Evolutionary conservation across 2,888 invertebrate genomes (phyloP).

Genomic region (Cephus pulcher): DNA sequence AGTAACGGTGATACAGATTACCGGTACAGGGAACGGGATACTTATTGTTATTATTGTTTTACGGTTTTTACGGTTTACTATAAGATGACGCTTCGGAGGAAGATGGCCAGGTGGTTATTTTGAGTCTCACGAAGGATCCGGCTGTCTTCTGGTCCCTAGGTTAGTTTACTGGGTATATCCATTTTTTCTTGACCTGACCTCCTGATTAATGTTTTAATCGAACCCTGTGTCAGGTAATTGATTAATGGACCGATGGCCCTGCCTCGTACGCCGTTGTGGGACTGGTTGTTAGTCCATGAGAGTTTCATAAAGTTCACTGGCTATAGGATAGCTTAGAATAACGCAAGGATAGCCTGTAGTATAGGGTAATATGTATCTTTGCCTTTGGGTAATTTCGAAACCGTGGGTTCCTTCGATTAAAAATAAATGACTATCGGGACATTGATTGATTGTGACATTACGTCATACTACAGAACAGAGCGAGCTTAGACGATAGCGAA

Average conservation of each 20-base stretch:
- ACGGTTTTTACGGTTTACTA: too few species aligned
- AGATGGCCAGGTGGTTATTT: too few species aligned
- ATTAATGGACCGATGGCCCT: neutral
- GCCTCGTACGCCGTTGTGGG: neutral
- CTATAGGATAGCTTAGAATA: neutral
- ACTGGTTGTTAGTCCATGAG: neutral
- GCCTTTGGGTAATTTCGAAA: neutral
- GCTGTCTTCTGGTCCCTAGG: neutral
- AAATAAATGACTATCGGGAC: neutral
- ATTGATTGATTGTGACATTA: neutral
- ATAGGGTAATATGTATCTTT: neutral
- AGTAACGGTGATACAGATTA: neutral
- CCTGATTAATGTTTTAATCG: neutral
- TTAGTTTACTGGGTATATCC: neutral
- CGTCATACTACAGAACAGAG: neutral
- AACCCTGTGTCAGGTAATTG: neutral
- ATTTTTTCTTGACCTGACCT: neutral
- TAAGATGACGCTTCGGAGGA: too few species aligned
- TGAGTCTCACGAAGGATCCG: neutral
- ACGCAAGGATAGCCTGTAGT: neutral
- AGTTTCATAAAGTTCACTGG: neutral
- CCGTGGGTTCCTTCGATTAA: neutral
- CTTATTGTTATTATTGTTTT: neutral
- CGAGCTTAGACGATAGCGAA: neutral
- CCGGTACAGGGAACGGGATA: neutral